Evolutionary conservation across 2,113 vertebrate species (phyloP).

Genomic region (Xiphias gladius): DNA sequence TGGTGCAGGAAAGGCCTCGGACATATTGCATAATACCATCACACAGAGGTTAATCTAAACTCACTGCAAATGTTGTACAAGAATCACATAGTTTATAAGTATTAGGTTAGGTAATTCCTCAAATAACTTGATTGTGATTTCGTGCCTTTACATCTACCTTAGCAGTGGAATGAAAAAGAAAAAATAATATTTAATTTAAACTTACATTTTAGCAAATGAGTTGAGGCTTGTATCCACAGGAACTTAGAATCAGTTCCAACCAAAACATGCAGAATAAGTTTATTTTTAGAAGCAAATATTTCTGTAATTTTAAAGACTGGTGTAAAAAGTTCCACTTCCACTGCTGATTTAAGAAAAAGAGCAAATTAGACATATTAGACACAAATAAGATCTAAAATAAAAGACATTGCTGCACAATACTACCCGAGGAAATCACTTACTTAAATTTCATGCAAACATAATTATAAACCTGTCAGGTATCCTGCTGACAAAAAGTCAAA

Average conservation of each 20-base stretch:
- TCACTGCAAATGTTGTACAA: not conserved
- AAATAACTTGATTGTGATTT: not conserved
- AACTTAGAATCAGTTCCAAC: too few relatives aligned
- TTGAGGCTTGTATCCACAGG: not conserved
- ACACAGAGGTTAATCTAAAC: not conserved
- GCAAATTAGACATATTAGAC: too few relatives aligned
- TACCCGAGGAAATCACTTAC: too few relatives aligned
- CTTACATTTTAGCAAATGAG: not conserved
- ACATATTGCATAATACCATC: not conserved
- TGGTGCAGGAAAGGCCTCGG: slow-evolving; percentile 15
- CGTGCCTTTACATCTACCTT: not conserved
- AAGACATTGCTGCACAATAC: not conserved
- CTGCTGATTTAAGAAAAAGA: too few relatives aligned
- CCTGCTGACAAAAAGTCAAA: not conserved
- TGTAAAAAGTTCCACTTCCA: too few relatives aligned
- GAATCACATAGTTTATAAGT: not conserved
- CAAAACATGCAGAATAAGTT: too few relatives aligned
- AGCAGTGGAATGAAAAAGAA: not conserved
- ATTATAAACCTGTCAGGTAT: not conserved
- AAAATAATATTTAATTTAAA: not conserved
- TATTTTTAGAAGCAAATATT: too few relatives aligned
- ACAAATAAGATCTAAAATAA: not conserved
- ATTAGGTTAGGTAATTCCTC: not conserved
- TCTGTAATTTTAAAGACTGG: too few relatives aligned
- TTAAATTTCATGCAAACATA: not conserved